Base-by-base conservation (phyloP, 2,888 invertebrate species). In the Listrodromus nycthemerus region DNA sequence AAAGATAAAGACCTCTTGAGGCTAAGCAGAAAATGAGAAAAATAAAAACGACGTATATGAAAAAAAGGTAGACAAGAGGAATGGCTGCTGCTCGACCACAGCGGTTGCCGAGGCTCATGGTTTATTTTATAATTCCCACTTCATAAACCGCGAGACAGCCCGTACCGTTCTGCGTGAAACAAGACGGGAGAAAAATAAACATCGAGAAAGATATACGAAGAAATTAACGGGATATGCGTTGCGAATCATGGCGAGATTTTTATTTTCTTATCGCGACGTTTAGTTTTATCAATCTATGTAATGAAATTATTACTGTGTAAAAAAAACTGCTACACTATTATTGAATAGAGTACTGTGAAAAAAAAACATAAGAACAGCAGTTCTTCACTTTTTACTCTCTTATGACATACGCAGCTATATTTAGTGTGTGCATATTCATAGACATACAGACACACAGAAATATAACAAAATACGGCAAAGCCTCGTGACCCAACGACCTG, bases 401-500 rank as follows among this genome's bases (percentile, higher is more conserved):
- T 7, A 30, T 58, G 21, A 24, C 41, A 41, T 30, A 73, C 45
- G 50, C 33, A 6, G 19, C 27, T 66, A 27, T 58, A 2, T 30
- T 67, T n/a, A 21, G 61, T 69, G 21, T n/a, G 5, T 69, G 69
- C 63, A 27, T 77, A 27, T 27, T 2, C 27, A 58, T n/a, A 61
- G 45, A 77, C 58, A 33, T 76, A 52, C 27, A 10, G 24, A 58
- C 13, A 58, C 5, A 33, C 33, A 33, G 3, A 13, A 13, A 41
- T 41, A 41, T 13, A 41, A 13, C 41, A 41, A 41, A 52, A 71
- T 73, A 16, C 37, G 16, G 69, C 33, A 52, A 30, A 67, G 61
- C 69, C 78, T 79, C 82, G 78, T 82, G 82, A 82, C 82, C 82
- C 78, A 74, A 33, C 78, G 74, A 82, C 82, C 82, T 79, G 69